Evolutionary conservation across 2,113 vertebrate species (phyloP).

Genomic region (Lipotes vexillifer): DNA sequence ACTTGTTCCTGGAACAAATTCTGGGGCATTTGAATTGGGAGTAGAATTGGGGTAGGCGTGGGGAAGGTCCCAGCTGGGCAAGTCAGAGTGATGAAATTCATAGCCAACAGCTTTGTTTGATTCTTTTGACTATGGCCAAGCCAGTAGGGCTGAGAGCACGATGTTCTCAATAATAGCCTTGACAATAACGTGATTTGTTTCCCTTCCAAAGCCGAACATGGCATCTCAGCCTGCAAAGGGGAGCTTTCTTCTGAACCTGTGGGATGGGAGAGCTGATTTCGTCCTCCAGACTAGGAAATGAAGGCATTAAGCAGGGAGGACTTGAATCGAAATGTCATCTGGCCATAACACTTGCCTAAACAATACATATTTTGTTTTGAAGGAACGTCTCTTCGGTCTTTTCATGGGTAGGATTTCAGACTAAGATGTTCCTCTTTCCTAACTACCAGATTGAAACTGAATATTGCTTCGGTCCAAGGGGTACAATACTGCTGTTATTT

Average conservation of each 20-base stretch:
- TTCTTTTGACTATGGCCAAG: slow-evolving; percentile 44
- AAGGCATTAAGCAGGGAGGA: background rate
- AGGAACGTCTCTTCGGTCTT: background rate
- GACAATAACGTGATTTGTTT: slow-evolving; percentile 57
- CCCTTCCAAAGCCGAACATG: slow-evolving; percentile 18
- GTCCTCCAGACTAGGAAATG: background rate
- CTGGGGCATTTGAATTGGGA: background rate
- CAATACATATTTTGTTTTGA: background rate
- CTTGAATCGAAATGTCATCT: background rate
- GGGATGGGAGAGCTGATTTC: background rate
- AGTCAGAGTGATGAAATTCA: slow-evolving; percentile 34
- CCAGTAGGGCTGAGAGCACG: slow-evolving; percentile 27
- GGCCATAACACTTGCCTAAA: background rate
- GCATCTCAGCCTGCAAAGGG: slow-evolving; percentile 1
- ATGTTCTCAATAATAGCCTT: slow-evolving; percentile 44
- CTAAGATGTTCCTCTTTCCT: background rate
- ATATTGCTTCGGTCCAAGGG: background rate
- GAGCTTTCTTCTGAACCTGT: slow-evolving; percentile 39
- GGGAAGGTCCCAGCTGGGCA: background rate
- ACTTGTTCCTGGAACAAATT: slow-evolving; percentile 1
- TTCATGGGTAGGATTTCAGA: background rate
- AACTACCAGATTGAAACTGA: background rate
- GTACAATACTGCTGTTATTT: background rate
- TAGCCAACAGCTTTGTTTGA: slow-evolving; percentile 28
- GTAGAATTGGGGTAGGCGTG: background rate